Percentiles rank a stretch among this genome's conserved stretches.
Conservation (phyloP, 2,888 invertebrate species). For the Ecliptopera silaceata region DNA sequence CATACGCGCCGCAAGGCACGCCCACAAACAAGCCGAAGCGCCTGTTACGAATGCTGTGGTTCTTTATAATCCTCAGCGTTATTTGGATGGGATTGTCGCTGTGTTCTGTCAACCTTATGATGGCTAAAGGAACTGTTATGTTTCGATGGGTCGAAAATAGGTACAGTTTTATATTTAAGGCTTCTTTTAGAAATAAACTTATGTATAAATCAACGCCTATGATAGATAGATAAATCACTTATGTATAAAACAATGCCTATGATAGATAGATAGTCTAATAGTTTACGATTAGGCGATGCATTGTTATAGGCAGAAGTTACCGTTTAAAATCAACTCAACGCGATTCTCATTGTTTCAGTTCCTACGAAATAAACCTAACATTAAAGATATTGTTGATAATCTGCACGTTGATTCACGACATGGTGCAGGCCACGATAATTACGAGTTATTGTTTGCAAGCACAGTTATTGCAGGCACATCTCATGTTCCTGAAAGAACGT, state of each 20-base stretch:
- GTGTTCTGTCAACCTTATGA: constrained; percentile 85
- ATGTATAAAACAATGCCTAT: too few species aligned
- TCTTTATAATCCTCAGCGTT: constrained; percentile 86
- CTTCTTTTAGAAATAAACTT: too few species aligned
- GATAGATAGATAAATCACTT: too few species aligned
- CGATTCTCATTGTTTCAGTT: constrained; percentile 70
- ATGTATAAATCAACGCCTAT: too few species aligned
- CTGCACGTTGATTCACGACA: constrained; percentile 89
- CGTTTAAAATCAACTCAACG: too few species aligned
- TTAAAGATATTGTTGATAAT: constrained; percentile 85
- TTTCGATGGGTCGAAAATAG: constrained; percentile 86
- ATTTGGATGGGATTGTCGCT: constrained; percentile 88
- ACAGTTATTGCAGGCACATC: constrained; percentile 88
- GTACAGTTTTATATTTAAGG: constrained; percentile 66
- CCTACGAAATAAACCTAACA: constrained; percentile 67
- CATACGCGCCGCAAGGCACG: constrained; percentile 86
- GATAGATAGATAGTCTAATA: too few species aligned
- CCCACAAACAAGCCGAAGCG: constrained; percentile 85
- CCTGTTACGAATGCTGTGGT: constrained; percentile 87
- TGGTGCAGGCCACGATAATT: constrained; percentile 91
- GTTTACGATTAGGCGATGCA: too few species aligned
- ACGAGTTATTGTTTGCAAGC: constrained; percentile 93
- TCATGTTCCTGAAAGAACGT: constrained; percentile 88
- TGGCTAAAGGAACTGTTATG: constrained; percentile 83
- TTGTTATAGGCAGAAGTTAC: too few species aligned